phyloP scores from a whole-genome alignment of 2,797 vertebrate species.

The Apogon hyalosoma region DNA sequence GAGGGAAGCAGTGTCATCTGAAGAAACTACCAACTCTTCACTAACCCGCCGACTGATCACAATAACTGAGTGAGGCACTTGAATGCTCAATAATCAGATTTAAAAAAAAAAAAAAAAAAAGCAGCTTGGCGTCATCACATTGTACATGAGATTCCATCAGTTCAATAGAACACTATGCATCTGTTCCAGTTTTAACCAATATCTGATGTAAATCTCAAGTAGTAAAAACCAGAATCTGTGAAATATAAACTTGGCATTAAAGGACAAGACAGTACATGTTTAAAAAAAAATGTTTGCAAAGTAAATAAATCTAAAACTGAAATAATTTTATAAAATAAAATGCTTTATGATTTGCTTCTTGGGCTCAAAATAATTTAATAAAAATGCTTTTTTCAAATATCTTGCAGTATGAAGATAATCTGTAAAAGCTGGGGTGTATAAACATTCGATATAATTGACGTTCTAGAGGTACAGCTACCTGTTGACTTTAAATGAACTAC shows the following conservation, averaged over 20 bases:
- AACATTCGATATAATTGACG: constrained; percentile 20
- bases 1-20: not conserved
- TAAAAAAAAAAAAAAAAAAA: too few relatives aligned
- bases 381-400: constrained; percentile 45
- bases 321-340: not conserved
- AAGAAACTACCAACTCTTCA: not conserved
- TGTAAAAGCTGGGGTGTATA: constrained; percentile 42
- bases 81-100: too few relatives aligned
- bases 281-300: too few relatives aligned
- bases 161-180: too few relatives aligned
- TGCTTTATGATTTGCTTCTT: not conserved
- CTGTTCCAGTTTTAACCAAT: too few relatives aligned
- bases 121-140: too few relatives aligned
- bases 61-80: constrained; percentile 18
- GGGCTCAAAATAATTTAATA: constrained; percentile 3
- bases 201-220: too few relatives aligned
- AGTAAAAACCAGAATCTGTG: too few relatives aligned
- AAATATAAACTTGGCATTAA: too few relatives aligned
- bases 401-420: constrained; percentile 35
- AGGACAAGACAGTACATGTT: too few relatives aligned
- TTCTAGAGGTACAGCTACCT: not conserved
- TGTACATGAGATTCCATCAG: too few relatives aligned
- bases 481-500: constrained; percentile 11
- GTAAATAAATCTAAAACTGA: too few relatives aligned
- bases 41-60: not conserved